Conservation (phyloP, 2,888 invertebrate genomes). For the Drosophila cracens region DNA sequence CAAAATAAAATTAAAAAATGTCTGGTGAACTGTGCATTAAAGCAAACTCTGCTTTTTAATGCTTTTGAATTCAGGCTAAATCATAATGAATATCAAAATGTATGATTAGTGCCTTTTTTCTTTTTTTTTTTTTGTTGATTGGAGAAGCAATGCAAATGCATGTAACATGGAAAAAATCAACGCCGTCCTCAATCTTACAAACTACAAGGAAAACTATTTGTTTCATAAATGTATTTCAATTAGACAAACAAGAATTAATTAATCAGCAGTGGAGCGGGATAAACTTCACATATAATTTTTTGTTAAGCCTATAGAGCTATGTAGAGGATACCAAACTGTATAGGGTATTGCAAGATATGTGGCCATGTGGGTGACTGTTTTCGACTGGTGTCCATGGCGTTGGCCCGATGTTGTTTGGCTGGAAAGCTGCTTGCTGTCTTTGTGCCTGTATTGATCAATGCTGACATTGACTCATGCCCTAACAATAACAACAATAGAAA, state of each 20-base stretch:
- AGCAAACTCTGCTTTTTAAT: background rate
- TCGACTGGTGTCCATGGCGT: conserved; percentile 19
- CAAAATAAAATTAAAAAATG: background rate
- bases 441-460: conserved; percentile 43
- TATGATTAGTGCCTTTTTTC: background rate
- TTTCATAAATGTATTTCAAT: too few relatives aligned
- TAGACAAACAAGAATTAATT: too few relatives aligned
- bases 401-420: conserved; percentile 14
- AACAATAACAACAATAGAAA: conserved; percentile 15
- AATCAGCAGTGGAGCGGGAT: too few relatives aligned
- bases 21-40: background rate
- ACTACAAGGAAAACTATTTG: background rate
- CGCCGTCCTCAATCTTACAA: background rate
- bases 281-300: too few relatives aligned
- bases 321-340: too few relatives aligned
- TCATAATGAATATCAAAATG: background rate
- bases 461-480: conserved; percentile 47
- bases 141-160: background rate
- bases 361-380: conserved; percentile 14
- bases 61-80: background rate
- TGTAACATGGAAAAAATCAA: background rate
- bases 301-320: too few relatives aligned
- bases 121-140: background rate
- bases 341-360: too few relatives aligned
- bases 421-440: conserved; percentile 8